These are phyloP conservation scores for Maconellicoccus hirsutus DNA, from an alignment of 1,140 invertebrate species.

Conservation along the genomic window DNA sequence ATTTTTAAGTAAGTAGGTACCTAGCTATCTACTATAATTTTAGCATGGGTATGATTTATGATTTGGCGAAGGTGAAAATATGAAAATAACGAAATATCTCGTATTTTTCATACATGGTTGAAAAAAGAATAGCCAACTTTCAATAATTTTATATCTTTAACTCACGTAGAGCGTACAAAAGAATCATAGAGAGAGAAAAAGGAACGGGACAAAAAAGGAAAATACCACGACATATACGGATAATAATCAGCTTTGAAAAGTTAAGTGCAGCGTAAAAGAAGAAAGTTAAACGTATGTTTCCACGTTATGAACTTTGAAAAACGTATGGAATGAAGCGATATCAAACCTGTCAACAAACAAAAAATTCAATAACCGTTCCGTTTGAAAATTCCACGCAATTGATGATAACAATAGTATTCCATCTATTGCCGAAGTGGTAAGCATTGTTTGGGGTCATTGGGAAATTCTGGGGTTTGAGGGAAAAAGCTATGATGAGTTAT, in stretches of 20 bases:
- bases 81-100: too few species aligned
- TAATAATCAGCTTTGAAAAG: background rate
- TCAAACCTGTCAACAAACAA: constrained; percentile 22
- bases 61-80: too few species aligned
- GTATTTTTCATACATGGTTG: too few species aligned
- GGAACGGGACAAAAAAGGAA: background rate
- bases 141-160: too few species aligned
- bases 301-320: constrained; percentile 11
- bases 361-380: constrained; percentile 19
- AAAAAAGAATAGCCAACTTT: too few species aligned
- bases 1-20: too few species aligned
- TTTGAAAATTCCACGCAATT: constrained; percentile 6
- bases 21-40: too few species aligned
- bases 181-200: background rate
- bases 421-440: constrained; percentile 4
- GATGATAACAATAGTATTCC: constrained; percentile 20
- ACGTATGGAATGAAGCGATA: constrained; percentile 21
- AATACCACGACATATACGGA: background rate
- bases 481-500: background rate
- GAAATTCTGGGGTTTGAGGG: constrained; percentile 8
- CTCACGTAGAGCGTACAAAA: too few species aligned
- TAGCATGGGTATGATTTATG: too few species aligned
- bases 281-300: constrained; percentile 1
- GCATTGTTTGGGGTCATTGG: constrained; percentile 18
- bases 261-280: background rate